Evolutionary conservation across 2,888 invertebrate genomes (phyloP).

Genomic region (Leptarthrus brevirostris): DNA sequence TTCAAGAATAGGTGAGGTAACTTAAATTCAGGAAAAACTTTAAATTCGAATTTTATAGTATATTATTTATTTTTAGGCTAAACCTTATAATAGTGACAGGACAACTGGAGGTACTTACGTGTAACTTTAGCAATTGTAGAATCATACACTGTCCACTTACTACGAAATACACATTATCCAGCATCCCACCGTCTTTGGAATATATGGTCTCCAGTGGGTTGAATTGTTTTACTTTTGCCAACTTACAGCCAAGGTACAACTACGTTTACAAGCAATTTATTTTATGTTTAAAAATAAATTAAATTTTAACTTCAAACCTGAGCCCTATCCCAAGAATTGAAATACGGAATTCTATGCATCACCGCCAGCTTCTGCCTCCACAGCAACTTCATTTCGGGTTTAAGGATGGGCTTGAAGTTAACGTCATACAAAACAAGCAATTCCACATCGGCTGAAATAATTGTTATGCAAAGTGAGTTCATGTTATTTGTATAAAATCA

Average conservation of each 20-base stretch:
- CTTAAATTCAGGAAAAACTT: too few species aligned
- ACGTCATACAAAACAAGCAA: conserved; percentile 73
- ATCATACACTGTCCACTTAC: conserved; percentile 65
- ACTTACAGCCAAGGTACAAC: conserved; percentile 56
- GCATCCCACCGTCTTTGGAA: conserved; percentile 60
- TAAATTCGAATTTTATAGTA: too few species aligned
- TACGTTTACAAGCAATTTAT: too few species aligned
- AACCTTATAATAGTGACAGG: too few species aligned
- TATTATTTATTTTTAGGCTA: too few species aligned
- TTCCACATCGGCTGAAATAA: conserved; percentile 70
- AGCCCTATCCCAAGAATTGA: conserved; percentile 59
- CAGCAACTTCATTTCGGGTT: conserved; percentile 60
- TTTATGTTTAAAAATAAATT: too few species aligned
- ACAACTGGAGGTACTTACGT: too few species aligned
- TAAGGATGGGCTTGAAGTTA: conserved; percentile 68
- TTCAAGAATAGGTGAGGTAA: too few species aligned
- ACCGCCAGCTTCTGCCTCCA: conserved; percentile 62
- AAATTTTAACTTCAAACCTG: conserved; percentile 60
- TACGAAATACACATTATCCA: conserved; percentile 63
- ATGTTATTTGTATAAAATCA: too few species aligned
- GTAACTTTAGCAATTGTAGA: conserved; percentile 62
- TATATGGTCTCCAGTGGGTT: conserved; percentile 63
- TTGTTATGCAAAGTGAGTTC: too few species aligned
- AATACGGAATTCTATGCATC: conserved; percentile 62
- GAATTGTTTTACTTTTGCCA: conserved; percentile 60